Evolutionary conservation across 23 tunicate genomes (phyloP).

Genomic region (Halocynthia aurantium): DNA sequence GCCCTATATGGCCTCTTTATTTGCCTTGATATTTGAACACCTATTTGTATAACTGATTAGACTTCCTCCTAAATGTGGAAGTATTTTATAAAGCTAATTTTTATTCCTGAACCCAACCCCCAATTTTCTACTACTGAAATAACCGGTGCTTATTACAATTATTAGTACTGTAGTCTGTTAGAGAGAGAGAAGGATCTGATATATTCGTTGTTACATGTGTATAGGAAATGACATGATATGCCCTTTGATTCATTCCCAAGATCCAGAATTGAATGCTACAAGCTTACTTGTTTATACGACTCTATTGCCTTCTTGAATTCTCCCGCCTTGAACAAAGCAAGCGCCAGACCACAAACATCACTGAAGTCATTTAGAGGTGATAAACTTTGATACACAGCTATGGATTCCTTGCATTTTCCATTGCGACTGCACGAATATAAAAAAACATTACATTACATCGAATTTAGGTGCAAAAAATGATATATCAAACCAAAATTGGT

Average conservation of each 20-base stretch:
- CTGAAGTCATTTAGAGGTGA: neutral
- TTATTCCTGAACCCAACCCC: no score
- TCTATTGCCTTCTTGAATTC: slow-evolving; percentile 20
- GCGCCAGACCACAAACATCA: slow-evolving; percentile 29
- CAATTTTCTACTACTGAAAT: no score
- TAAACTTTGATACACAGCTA: slow-evolving; percentile 14
- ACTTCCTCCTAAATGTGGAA: no score
- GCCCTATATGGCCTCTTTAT: no score
- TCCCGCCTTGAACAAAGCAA: neutral
- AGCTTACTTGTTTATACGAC: slow-evolving; percentile 17
- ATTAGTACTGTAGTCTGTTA: no score
- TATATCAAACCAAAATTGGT: neutral
- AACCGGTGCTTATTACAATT: no score
- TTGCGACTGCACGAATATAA: slow-evolving; percentile 22
- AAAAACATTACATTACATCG: slow-evolving; percentile 2
- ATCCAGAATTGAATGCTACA: no score
- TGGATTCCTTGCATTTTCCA: slow-evolving; percentile 17
- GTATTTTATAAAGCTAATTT: no score
- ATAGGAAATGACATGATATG: neutral
- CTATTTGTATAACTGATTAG: no score
- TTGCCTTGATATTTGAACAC: no score
- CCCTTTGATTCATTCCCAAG: neutral
- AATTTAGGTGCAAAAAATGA: no score
- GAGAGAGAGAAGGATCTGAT: no score
- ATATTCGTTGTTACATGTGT: neutral